These are phyloP conservation scores for Thamnaconus septentrionalis DNA, from an alignment of 2,113 vertebrate species.

Conservation along the genomic window DNA sequence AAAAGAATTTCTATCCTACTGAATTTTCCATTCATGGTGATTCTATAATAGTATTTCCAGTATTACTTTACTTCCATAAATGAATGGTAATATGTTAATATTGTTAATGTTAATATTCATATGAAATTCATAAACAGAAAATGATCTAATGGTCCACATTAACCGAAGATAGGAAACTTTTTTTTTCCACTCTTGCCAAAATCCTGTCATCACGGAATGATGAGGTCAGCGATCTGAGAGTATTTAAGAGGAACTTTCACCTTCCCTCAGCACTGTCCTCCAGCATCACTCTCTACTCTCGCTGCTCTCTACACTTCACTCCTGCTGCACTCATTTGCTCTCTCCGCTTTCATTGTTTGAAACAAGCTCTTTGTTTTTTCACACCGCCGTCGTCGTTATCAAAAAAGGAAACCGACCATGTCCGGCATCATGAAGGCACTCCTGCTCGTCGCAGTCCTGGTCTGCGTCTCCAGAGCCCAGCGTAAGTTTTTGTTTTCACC, in stretches of 20 bases:
- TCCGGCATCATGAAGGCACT: slow-evolving; percentile 42
- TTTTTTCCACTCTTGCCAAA: slow-evolving; percentile 54
- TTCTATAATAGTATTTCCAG: no score
- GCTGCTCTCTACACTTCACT: not conserved
- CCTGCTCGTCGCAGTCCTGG: slow-evolving; percentile 49
- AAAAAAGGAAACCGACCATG: slow-evolving; percentile 47
- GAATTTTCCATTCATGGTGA: no score
- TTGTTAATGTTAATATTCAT: no score
- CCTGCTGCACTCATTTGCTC: no score
- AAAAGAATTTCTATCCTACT: no score
- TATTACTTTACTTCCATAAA: no score
- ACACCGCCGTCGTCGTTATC: not conserved
- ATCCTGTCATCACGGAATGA: slow-evolving; percentile 41
- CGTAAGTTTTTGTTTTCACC: slow-evolving; percentile 42
- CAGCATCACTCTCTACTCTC: not conserved
- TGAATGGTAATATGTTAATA: no score
- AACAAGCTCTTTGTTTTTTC: no score
- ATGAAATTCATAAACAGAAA: no score
- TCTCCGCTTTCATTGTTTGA: no score
- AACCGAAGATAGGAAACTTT: slow-evolving; percentile 14
- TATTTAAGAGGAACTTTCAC: slow-evolving; percentile 22
- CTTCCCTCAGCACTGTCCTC: slow-evolving; percentile 16
- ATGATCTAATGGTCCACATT: no score
- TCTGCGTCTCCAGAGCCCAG: slow-evolving; percentile 48
- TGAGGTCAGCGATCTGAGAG: not conserved